These are phyloP conservation scores for Parauchenoglanis ngamensis DNA, from an alignment of 2,797 vertebrate species.

Conservation along the genomic window DNA sequence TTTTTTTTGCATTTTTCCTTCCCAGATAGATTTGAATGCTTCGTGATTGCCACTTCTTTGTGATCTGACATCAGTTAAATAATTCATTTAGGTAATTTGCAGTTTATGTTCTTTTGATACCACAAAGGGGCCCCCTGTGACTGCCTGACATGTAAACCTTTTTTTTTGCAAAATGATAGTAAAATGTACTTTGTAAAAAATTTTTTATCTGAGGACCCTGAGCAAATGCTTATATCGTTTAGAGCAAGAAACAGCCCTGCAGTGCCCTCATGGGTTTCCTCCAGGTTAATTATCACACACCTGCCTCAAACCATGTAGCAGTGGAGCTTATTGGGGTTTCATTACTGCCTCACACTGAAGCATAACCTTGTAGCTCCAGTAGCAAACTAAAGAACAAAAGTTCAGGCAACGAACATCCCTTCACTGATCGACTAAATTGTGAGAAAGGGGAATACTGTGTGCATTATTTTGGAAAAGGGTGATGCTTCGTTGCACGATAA, in stretches of 20 bases:
- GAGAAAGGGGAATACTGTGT: neutral
- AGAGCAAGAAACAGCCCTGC: conserved; percentile 1
- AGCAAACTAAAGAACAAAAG: neutral
- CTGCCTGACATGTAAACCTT: no score
- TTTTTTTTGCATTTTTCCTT: neutral
- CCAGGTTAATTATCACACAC: conserved; percentile 4
- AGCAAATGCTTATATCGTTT: neutral
- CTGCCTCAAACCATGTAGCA: neutral
- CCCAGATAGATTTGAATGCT: neutral
- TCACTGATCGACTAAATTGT: neutral
- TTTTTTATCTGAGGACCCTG: neutral
- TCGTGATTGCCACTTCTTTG: neutral
- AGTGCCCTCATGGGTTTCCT: neutral
- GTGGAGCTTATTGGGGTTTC: neutral
- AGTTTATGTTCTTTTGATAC: neutral
- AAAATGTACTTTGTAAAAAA: neutral
- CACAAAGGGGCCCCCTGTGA: neutral
- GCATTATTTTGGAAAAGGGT: neutral
- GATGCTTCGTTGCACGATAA: neutral
- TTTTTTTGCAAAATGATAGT: neutral
- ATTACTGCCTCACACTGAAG: neutral
- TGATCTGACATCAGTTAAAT: neutral
- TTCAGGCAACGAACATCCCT: neutral
- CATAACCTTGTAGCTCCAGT: neutral
- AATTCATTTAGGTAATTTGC: neutral